Evolutionary conservation across 2,113 vertebrate species (phyloP).

Genomic region (Ceuthmochares aereus): DNA sequence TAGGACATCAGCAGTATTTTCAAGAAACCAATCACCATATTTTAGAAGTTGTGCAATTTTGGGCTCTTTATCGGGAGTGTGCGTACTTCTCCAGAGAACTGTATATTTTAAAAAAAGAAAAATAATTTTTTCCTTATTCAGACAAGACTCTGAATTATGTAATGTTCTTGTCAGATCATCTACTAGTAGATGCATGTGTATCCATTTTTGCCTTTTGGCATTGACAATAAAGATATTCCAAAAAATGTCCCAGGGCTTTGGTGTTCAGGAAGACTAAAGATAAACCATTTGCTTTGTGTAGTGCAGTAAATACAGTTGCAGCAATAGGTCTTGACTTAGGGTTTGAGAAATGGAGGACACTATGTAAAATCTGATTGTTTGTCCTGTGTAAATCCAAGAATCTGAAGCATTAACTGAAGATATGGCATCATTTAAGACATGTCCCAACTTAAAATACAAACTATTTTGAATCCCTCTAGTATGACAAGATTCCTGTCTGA

Average conservation of each 20-base stretch:
- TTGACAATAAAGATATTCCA: background rate
- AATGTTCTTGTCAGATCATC: background rate
- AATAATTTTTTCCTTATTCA: background rate
- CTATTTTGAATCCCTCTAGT: background rate
- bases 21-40: background rate
- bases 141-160: background rate
- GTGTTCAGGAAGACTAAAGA: background rate
- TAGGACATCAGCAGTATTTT: background rate
- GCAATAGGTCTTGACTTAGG: background rate
- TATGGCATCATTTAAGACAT: background rate
- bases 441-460: background rate
- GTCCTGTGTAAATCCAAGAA: background rate
- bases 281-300: rapidly evolving
- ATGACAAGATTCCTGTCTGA: background rate
- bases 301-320: background rate
- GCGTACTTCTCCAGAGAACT: background rate
- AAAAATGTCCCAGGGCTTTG: background rate
- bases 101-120: background rate
- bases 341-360: background rate
- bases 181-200: background rate
- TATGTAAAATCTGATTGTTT: background rate
- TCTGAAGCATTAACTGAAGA: background rate
- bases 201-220: background rate
- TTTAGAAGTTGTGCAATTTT: background rate
- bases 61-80: too few species aligned